Base-by-base conservation (phyloP, 1,140 invertebrate genomes). In the Anthonomus grandis region DNA sequence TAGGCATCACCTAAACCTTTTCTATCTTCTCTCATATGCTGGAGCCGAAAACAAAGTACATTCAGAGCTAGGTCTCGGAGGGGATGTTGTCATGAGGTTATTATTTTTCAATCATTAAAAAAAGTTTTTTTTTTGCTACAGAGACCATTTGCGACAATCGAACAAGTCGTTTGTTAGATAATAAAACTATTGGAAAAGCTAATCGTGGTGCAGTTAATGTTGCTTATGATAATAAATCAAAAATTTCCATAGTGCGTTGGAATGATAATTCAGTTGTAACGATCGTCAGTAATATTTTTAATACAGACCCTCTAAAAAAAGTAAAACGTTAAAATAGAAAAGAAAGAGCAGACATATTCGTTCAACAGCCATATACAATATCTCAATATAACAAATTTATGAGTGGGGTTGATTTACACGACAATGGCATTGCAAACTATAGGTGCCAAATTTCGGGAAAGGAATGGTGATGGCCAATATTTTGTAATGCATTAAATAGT, bases 91-190 rank as follows among this genome's bases (percentile, higher is more conserved):
- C 12, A 38, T 48, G 18, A 42, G 36, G 2, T 53, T 56, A 31
- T 37, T 61, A 23, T 57, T 61, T 18, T 12, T 21, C 10, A n/a
- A 44, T 15, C 54, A 49, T 31, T 46, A 61, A 52, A n/a, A 47
- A 1, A 37, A 57, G 6, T 38, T 50, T n/a, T 60, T n/a, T 36
- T 45, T 45, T 42, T 34, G 59, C 38, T 5, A 50, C 47, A 15
- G 39, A 48, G 4, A 61, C 55, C 2, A 52, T 61, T 13, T 8
- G 55, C 18, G 38, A 58, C 5, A 57, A 61, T 36, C n/a, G 59
- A 52, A 52, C 37, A 8, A 27, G 12, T 36, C 27, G 27, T 31
- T 31, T 31, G n/a, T 31, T n/a, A 31, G n/a, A 31, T 31, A 6
- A 31, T 31, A 31, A 31, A n/a, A n/a, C 27, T 31, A 31, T 31